A percentile compares a stretch with the other conserved stretches of the same genome.
Evolutionary conservation across 2,888 invertebrate species (phyloP).

Genomic region (Polyploca ridens): DNA sequence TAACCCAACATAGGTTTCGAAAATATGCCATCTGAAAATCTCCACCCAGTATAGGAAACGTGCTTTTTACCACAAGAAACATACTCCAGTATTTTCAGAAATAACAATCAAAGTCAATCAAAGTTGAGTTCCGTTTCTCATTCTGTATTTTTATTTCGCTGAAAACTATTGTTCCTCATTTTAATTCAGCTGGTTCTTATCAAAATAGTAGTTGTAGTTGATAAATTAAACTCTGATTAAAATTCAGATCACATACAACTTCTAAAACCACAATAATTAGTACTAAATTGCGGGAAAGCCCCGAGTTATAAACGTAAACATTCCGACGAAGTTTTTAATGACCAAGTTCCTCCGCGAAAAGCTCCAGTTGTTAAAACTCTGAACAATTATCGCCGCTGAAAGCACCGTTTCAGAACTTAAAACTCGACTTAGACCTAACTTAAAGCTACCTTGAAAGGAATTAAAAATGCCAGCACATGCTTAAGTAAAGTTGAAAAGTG

Average conservation of each 20-base stretch:
- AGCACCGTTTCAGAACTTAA: constrained; percentile 34
- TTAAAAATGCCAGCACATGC: constrained; percentile 1
- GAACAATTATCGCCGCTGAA: constrained; percentile 39
- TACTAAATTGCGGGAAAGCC: constrained; percentile 24
- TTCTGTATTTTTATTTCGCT: no score
- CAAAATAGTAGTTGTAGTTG: background rate
- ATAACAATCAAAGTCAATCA: no score
- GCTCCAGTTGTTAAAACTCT: constrained; percentile 38
- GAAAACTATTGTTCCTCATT: no score
- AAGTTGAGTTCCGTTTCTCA: no score
- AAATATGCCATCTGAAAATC: no score
- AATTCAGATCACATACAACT: constrained; percentile 23
- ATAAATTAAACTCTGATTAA: constrained; percentile 21
- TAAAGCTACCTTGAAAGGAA: background rate
- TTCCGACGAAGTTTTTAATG: constrained; percentile 46
- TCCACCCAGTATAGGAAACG: no score
- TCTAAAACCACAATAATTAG: constrained; percentile 32
- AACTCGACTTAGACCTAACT: constrained; percentile 16
- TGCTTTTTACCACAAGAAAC: no score
- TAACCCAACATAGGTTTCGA: no score
- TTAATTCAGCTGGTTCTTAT: no score
- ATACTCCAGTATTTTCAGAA: no score
- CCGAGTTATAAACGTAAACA: constrained; percentile 39
- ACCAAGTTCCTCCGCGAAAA: constrained; percentile 39
- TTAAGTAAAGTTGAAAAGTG: background rate